phyloP scores from a whole-genome alignment of 2,888 invertebrate genomes.

The Dynastes tityus region DNA sequence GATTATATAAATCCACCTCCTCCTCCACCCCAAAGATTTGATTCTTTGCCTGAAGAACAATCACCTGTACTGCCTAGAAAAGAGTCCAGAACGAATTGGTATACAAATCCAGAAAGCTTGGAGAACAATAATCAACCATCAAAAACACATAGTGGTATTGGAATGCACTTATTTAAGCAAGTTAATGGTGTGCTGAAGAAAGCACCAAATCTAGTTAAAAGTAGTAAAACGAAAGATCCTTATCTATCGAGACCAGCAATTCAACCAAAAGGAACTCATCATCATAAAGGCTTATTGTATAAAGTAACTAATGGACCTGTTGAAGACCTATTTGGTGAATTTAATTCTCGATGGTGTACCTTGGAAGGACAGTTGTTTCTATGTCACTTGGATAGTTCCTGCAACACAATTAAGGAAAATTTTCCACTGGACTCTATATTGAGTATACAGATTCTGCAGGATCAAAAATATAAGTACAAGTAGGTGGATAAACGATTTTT shows the following conservation, averaged over 20 bases:
- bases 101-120: conserved; percentile 52
- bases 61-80: conserved; percentile 44
- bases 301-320: conserved; percentile 77
- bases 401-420: conserved; percentile 79
- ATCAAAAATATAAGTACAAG: conserved; percentile 71
- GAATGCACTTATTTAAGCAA: conserved; percentile 61
- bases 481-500: conserved; percentile 55
- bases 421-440: conserved; percentile 79
- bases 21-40: conserved; percentile 73
- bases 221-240: conserved; percentile 65
- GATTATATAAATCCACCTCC: conserved; percentile 62
- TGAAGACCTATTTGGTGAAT: conserved; percentile 83
- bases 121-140: conserved; percentile 44
- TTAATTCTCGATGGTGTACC: conserved; percentile 82
- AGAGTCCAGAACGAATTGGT: conserved; percentile 64
- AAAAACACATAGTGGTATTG: conserved; percentile 24
- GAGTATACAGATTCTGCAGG: conserved; percentile 78
- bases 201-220: conserved; percentile 70
- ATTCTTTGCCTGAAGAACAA: conserved; percentile 74
- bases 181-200: conserved; percentile 71
- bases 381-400: conserved; percentile 82
- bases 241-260: conserved; percentile 73
- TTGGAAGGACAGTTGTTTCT: conserved; percentile 81
- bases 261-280: conserved; percentile 70
- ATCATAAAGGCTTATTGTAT: conserved; percentile 77